Percentiles rank a stretch among this genome's conserved stretches.
These are phyloP conservation scores for Cactoblastis cactorum DNA, from an alignment of 2,888 invertebrate genomes.

Conservation along the genomic window DNA sequence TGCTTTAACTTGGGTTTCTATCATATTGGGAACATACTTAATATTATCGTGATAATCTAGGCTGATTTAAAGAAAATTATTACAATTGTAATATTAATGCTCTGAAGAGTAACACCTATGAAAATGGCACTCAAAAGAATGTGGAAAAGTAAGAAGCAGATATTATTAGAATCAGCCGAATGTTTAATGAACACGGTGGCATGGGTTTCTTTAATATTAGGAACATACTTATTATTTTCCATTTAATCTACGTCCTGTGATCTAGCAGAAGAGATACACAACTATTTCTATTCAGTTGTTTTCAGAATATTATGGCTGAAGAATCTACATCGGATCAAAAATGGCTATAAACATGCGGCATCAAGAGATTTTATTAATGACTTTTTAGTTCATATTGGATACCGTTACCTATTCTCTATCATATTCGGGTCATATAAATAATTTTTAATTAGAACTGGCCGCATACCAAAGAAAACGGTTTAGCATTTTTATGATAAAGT, in stretches of 20 bases:
- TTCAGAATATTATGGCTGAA: too few relatives aligned
- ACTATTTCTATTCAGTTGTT: too few relatives aligned
- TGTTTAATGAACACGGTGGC: constrained; percentile 34
- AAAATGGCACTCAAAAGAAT: constrained; percentile 40
- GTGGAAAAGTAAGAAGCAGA: constrained; percentile 37
- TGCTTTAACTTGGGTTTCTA: constrained; percentile 38
- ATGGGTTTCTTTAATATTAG: constrained; percentile 45
- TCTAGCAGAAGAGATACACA: background rate
- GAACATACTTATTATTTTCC: constrained; percentile 40
- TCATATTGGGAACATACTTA: constrained; percentile 48
- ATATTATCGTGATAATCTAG: too few relatives aligned
- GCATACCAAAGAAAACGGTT: background rate
- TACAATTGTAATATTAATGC: too few relatives aligned
- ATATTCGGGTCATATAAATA: background rate
- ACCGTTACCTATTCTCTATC: background rate
- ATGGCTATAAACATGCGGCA: background rate
- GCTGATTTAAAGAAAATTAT: too few relatives aligned
- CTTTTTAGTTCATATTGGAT: background rate
- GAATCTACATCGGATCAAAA: background rate
- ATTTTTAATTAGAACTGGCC: background rate
- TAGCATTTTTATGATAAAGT: background rate
- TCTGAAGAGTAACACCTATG: too few relatives aligned
- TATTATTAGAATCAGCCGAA: constrained; percentile 31
- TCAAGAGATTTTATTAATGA: background rate
- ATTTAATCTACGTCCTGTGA: constrained; percentile 21